Evolutionary conservation across 2,797 vertebrate species (phyloP).

Genomic region (Oreochromis grahami): DNA sequence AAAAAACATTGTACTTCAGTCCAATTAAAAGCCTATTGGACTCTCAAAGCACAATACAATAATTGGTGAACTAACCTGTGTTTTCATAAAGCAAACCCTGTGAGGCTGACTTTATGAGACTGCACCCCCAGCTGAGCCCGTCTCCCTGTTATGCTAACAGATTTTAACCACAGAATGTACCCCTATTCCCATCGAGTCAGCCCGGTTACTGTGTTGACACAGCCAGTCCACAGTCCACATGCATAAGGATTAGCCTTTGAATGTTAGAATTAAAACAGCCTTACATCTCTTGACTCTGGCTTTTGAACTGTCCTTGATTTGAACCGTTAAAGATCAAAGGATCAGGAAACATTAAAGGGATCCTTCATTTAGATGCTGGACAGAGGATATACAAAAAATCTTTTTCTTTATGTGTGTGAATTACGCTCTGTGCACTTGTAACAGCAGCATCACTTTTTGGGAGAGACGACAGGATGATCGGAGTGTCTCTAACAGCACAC

Average conservation of each 20-base stretch:
- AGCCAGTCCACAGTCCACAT: neutral
- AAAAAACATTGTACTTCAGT: neutral
- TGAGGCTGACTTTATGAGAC: neutral
- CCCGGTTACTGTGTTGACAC: neutral
- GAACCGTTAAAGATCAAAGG: constrained; percentile 10
- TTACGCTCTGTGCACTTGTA: neutral
- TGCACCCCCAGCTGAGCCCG: neutral
- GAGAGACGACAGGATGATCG: constrained; percentile 11
- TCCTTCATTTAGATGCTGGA: neutral
- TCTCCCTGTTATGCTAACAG: neutral
- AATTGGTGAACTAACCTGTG: constrained; percentile 3
- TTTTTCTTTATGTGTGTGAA: neutral
- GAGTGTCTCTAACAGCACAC: constrained; percentile 23
- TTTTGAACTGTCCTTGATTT: constrained; percentile 11
- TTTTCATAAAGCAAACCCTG: constrained; percentile 9
- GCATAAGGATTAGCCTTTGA: neutral
- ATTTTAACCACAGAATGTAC: neutral
- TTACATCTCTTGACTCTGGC: neutral
- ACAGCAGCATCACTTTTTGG: neutral
- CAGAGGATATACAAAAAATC: neutral
- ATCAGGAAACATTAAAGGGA: neutral
- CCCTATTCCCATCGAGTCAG: neutral
- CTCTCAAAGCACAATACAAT: constrained; percentile 13
- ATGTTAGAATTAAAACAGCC: constrained; percentile 32
- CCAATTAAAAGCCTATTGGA: constrained; percentile 21